Evolutionary conservation across 2,113 vertebrate species (phyloP).

Genomic region (Naja naja): DNA sequence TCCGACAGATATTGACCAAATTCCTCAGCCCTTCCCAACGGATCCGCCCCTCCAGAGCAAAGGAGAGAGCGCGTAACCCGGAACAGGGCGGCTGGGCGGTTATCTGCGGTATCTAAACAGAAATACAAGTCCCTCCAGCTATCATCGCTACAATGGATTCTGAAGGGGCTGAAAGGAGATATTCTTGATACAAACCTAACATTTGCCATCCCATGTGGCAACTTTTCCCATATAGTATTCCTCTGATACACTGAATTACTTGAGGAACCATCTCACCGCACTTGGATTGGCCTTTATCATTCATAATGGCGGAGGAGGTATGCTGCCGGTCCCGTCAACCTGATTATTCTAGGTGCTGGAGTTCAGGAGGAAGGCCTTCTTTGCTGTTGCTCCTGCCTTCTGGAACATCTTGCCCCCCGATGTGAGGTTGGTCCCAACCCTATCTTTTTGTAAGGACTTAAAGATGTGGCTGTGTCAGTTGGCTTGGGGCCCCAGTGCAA

Average conservation of each 20-base stretch:
- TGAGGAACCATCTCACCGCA: neutral
- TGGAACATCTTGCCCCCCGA: neutral
- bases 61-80: too few relatives aligned
- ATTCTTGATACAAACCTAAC: neutral
- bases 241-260: neutral
- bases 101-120: neutral
- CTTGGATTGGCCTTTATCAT: neutral
- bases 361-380: neutral
- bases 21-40: too few relatives aligned
- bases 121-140: neutral
- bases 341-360: neutral
- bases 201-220: neutral
- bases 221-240: neutral
- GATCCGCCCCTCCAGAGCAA: too few relatives aligned
- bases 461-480: neutral
- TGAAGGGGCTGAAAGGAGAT: neutral
- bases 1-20: too few relatives aligned
- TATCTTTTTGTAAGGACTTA: neutral
- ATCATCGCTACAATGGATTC: neutral
- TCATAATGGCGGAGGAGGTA: neutral
- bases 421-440: neutral
- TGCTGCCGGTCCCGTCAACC: neutral
- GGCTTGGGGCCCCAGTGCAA: neutral
- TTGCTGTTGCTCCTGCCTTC: neutral
- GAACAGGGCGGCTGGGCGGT: too few relatives aligned